Evolutionary conservation across 2,113 vertebrate genomes (phyloP), one percentile per base, ranked within the genome.

Genomic region (Candoia aspera): DNA sequence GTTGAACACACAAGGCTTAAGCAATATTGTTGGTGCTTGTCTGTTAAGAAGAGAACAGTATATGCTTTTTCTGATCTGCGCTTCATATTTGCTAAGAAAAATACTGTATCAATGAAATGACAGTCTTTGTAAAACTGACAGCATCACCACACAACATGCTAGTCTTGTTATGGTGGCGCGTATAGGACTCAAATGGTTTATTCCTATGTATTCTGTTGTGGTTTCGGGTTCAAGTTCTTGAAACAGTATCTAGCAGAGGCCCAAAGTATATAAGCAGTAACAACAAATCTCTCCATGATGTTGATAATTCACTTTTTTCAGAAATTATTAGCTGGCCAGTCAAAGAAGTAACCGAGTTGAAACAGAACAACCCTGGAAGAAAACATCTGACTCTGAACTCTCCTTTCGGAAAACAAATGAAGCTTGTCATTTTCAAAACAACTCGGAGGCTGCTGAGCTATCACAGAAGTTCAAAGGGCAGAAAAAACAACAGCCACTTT

Each of bases 401-500:
- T 68, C 91, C 90, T 24, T 60, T 86, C 6, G 15, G 13, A 2
- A 33, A 17, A 64, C 29, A 58, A 62, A 55, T 5, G 33, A 91
- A 53, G 93, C 23, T 54, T 90, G 57, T 92, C 90, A 26, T 91
- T 57, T 24, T 23, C 87, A 68, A 42, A 83, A 89, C 29, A 42
- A 92, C 37, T 57, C 24, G 37, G 15, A 26, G 90, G 10, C 73
- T 88, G 87, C 79, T 42, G 90, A 93, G 62, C 49, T 37, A 42
- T 84, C 46, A 86, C 42, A 53, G 92, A 83, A 64, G 33, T 91
- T 29, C 58, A 84, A 62, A 42, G 1, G 0, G 15, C 68, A 88
- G 62, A 93, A 58, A 0, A 86, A 29, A 13, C 93, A 93, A 64
- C 24, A 86, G 10, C 54, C 73, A 88, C 12, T 59, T 68, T n/a